These are phyloP conservation scores for Amphiprion clarkii DNA, from an alignment of 2,797 vertebrate species.

Conservation along the genomic window DNA sequence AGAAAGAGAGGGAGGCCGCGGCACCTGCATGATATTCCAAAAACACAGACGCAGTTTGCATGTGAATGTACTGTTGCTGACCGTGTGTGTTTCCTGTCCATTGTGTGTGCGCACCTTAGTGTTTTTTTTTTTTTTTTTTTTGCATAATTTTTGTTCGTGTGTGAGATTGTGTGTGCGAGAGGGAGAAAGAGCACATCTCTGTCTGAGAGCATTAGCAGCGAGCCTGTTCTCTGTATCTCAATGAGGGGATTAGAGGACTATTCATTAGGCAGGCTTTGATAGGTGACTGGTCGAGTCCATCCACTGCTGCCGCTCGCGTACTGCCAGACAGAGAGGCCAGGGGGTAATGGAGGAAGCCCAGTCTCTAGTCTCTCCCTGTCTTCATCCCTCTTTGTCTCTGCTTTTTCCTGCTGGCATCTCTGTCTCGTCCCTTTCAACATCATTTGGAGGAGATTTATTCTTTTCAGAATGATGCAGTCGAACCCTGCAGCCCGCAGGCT, in stretches of 20 bases:
- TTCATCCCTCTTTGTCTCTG: constrained; percentile 50
- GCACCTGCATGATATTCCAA: constrained; percentile 62
- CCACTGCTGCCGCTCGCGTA: constrained; percentile 44
- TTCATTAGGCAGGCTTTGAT: constrained; percentile 79
- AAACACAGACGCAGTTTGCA: constrained; percentile 56
- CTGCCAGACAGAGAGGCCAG: constrained; percentile 66
- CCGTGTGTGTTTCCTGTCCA: constrained; percentile 31
- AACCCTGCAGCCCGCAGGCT: constrained; percentile 4
- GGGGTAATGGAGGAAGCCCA: constrained; percentile 64
- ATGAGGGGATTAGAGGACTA: constrained; percentile 80
- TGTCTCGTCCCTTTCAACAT: constrained; percentile 47
- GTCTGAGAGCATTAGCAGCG: constrained; percentile 71
- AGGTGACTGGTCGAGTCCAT: constrained; percentile 71
- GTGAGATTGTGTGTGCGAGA: constrained; percentile 25
- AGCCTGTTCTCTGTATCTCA: constrained; percentile 79
- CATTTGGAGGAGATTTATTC: constrained; percentile 12
- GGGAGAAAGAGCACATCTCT: constrained; percentile 49
- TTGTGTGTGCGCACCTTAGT: constrained; percentile 18
- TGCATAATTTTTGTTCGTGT: constrained; percentile 42
- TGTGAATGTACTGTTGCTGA: constrained; percentile 61
- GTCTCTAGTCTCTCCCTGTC: constrained; percentile 48
- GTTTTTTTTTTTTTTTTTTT: constrained; percentile 1
- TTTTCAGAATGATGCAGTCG: constrained; percentile 19
- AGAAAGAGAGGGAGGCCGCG: constrained; percentile 26
- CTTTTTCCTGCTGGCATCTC: constrained; percentile 23